These are phyloP conservation scores for Strix aluco DNA, from an alignment of 2,113 vertebrate genomes.

Conservation along the genomic window DNA sequence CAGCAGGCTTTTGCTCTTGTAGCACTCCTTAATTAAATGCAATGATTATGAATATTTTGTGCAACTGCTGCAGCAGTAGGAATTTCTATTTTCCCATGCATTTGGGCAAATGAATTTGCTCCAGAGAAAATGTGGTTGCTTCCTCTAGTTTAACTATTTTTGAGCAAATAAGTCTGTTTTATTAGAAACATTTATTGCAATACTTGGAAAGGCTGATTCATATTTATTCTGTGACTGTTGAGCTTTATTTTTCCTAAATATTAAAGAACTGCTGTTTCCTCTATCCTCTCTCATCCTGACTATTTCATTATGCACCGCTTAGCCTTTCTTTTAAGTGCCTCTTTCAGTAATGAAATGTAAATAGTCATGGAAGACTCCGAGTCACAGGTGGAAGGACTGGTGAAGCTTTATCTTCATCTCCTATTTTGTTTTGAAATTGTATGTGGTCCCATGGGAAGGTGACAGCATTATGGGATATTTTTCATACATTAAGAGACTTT, in stretches of 20 bases:
- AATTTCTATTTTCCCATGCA: not conserved
- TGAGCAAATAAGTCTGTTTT: not conserved
- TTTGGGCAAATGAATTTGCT: not conserved
- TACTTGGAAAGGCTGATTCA: not conserved
- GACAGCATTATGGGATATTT: not conserved
- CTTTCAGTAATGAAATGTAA: not conserved
- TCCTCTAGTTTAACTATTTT: not conserved
- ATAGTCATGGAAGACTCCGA: not conserved
- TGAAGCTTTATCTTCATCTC: not conserved
- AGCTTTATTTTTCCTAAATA: not conserved
- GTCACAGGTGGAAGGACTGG: not conserved
- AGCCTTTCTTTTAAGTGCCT: not conserved
- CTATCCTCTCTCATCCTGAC: not conserved
- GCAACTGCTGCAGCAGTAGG: not conserved
- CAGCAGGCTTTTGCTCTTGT: rapidly evolving
- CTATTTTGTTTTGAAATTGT: not conserved
- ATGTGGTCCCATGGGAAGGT: not conserved
- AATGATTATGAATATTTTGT: not conserved
- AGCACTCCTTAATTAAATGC: not conserved
- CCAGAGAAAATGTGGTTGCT: not conserved
- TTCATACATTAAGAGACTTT: not conserved
- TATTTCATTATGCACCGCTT: not conserved
- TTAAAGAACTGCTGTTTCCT: not conserved
- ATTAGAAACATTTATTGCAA: not conserved
- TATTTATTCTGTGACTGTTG: not conserved